These are phyloP conservation scores for Rhinogobius similis DNA, from an alignment of 2,113 vertebrate species.

Conservation along the genomic window DNA sequence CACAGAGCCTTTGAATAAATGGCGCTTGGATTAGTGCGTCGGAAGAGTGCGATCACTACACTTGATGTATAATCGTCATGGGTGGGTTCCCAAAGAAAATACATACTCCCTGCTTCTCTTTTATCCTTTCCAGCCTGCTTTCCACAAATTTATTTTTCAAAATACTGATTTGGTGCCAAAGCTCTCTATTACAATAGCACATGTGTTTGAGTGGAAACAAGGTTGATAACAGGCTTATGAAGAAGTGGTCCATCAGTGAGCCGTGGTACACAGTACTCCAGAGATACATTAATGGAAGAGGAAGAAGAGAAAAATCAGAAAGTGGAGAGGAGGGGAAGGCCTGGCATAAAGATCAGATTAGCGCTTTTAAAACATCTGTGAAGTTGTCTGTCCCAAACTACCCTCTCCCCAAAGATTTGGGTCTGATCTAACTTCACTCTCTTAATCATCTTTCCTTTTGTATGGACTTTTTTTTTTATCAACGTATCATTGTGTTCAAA, in stretches of 20 bases:
- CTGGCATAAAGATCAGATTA: constrained; percentile 83
- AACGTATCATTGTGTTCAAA: background rate
- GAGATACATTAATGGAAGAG: constrained; percentile 75
- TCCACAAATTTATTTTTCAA: constrained; percentile 37
- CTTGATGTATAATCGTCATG: constrained; percentile 52
- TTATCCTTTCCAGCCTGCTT: constrained; percentile 26
- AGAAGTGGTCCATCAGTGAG: constrained; percentile 52
- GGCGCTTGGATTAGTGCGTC: background rate
- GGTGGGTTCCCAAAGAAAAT: constrained; percentile 48
- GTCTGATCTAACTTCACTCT: constrained; percentile 65
- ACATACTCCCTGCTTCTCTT: constrained; percentile 7
- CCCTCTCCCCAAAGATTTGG: constrained; percentile 73
- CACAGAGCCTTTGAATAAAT: constrained; percentile 2
- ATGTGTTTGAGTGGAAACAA: constrained; percentile 66
- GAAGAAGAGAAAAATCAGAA: constrained; percentile 39
- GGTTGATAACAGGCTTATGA: constrained; percentile 66
- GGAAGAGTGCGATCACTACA: constrained; percentile 45
- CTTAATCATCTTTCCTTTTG: constrained; percentile 36
- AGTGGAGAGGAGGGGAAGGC: constrained; percentile 59
- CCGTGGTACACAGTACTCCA: constrained; percentile 70
- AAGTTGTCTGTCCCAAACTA: constrained; percentile 71
- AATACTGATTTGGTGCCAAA: constrained; percentile 17
- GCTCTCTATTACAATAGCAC: constrained; percentile 67
- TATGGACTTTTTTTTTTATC: constrained; percentile 34
- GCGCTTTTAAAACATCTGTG: constrained; percentile 83